Conservation (phyloP, 2,888 invertebrate genomes). For the Diachrysia chrysitis region DNA sequence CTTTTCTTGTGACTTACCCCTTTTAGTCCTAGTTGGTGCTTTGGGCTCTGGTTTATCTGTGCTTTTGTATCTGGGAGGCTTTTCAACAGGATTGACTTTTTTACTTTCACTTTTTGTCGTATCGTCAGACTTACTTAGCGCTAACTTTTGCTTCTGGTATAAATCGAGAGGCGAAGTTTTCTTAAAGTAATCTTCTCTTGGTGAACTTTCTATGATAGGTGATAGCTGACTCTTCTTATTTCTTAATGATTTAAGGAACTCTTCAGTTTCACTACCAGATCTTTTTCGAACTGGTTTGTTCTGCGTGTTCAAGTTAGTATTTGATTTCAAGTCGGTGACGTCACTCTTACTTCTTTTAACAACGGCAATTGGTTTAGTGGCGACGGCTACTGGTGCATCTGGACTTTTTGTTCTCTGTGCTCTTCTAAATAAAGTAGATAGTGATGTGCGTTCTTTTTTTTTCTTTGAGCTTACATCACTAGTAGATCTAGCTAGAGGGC, state of each 20-base stretch:
- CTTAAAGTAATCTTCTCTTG: constrained; percentile 92
- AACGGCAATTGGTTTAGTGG: constrained; percentile 77
- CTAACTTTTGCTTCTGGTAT: constrained; percentile 77
- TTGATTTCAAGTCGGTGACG: constrained; percentile 90
- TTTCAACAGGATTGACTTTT: constrained; percentile 86
- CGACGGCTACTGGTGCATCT: constrained; percentile 85
- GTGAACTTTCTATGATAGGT: constrained; percentile 94
- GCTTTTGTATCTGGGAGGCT: constrained; percentile 81
- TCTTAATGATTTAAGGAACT: constrained; percentile 86
- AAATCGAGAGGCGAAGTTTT: constrained; percentile 81
- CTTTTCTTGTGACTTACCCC: constrained; percentile 78
- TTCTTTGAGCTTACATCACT: constrained; percentile 88
- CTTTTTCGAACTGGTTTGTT: constrained; percentile 88
- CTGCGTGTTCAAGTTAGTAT: constrained; percentile 79
- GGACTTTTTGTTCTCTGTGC: constrained; percentile 87
- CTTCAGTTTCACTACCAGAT: constrained; percentile 90
- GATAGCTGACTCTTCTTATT: constrained; percentile 92
- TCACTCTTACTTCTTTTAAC: constrained; percentile 91
- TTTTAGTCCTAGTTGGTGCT: constrained; percentile 77
- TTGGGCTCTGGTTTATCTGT: constrained; percentile 83
- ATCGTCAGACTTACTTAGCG: constrained; percentile 72
- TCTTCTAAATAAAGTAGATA: constrained; percentile 91
- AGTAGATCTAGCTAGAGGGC: constrained; percentile 87
- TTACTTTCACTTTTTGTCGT: constrained; percentile 69
- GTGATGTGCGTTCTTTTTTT: constrained; percentile 89